These are phyloP conservation scores for Halocynthia roretzi DNA, from an alignment of 23 tunicate genomes.

Conservation along the genomic window DNA sequence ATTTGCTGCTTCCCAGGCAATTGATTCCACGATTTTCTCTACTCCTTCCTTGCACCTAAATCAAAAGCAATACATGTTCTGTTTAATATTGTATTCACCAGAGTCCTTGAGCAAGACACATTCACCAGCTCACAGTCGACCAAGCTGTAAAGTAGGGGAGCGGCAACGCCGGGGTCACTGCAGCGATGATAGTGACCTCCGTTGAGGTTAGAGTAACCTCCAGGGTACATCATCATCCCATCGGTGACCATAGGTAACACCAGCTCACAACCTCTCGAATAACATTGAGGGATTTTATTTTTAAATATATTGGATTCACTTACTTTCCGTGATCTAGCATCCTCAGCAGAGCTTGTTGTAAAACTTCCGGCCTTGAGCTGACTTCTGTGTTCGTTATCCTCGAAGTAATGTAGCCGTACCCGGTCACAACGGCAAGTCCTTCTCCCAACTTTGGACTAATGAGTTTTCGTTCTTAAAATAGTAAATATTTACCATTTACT, in stretches of 20 bases:
- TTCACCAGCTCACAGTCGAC: no score
- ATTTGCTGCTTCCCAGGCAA: neutral
- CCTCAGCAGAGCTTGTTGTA: constrained; percentile 28
- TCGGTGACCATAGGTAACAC: no score
- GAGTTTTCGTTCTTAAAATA: constrained; percentile 3
- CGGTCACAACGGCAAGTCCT: constrained; percentile 26
- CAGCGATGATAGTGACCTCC: no score
- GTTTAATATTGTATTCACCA: no score
- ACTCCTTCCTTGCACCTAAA: neutral
- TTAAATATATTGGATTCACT: neutral
- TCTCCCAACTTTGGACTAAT: neutral
- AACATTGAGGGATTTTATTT: neutral
- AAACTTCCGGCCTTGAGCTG: constrained; percentile 6
- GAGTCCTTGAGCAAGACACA: no score
- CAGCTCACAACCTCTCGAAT: no score
- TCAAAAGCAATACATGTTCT: no score
- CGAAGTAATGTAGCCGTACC: constrained; percentile 18
- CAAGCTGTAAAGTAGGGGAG: no score
- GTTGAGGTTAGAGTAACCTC: no score
- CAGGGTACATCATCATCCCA: no score
- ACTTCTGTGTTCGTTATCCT: neutral
- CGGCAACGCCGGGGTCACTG: no score
- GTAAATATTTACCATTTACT: neutral
- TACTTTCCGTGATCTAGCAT: constrained; percentile 6
- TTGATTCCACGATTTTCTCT: neutral